A percentile compares a stretch with the other conserved stretches of the same genome.
These are phyloP conservation scores for Acanthosepion pharaonis DNA, from an alignment of 2,888 invertebrate species.

Conservation along the genomic window DNA sequence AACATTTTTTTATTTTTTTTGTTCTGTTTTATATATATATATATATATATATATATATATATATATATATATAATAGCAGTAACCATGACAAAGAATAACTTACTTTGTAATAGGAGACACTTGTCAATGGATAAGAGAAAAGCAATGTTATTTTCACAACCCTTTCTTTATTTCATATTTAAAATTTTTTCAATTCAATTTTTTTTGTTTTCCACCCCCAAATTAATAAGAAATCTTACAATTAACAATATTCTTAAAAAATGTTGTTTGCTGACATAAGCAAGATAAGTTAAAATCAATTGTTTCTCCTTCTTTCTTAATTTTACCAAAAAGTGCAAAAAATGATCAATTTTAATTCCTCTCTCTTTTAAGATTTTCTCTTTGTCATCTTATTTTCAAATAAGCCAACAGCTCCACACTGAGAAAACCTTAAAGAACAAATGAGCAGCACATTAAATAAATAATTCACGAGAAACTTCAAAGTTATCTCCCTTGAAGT, in stretches of 20 bases:
- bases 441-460: neutral
- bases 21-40: neutral
- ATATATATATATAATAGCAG: neutral
- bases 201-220: neutral
- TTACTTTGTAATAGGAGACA: neutral
- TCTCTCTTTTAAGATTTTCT: conserved; percentile 17
- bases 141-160: neutral
- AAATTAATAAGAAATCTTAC: neutral
- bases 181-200: neutral
- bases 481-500: conserved; percentile 1
- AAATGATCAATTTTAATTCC: neutral
- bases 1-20: neutral
- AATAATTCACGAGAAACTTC: neutral
- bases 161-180: conserved; percentile 24
- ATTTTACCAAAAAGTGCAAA: conserved; percentile 1
- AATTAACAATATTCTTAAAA: neutral
- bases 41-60: no score
- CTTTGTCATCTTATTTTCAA: neutral
- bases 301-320: neutral
- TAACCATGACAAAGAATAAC: neutral
- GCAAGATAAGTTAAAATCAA: neutral
- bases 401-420: neutral
- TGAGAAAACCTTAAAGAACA: conserved; percentile 12
- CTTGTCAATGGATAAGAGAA: conserved; percentile 7
- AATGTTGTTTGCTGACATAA: neutral